Conservation (phyloP, 2,888 invertebrate genomes). For the Helicoverpa assulta region DNA sequence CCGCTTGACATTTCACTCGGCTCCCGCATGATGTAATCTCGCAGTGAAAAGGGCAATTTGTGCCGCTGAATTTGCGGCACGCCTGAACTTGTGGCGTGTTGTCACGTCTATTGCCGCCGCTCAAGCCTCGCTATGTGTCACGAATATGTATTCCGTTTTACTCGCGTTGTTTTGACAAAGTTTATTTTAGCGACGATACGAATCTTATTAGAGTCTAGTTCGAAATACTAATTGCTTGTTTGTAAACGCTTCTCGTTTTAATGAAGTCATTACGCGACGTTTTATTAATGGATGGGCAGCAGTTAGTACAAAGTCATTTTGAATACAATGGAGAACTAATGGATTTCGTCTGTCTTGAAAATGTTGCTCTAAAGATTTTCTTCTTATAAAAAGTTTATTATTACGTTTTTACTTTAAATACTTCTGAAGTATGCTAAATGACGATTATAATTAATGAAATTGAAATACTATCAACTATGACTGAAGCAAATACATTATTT, state of each 20-base stretch:
- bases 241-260: constrained; percentile 37
- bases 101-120: constrained; percentile 83
- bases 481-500: too few relatives aligned
- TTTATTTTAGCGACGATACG: constrained; percentile 58
- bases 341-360: constrained; percentile 26
- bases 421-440: not conserved
- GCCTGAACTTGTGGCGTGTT: constrained; percentile 86
- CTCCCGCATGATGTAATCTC: constrained; percentile 91
- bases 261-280: constrained; percentile 47
- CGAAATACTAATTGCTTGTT: constrained; percentile 50
- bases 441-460: not conserved
- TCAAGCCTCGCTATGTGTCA: constrained; percentile 62
- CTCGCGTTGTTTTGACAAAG: constrained; percentile 46
- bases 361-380: constrained; percentile 3
- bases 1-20: constrained; percentile 90
- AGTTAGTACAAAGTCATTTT: constrained; percentile 21
- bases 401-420: too few relatives aligned
- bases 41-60: constrained; percentile 91
- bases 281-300: constrained; percentile 24
- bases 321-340: constrained; percentile 28
- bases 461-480: not conserved
- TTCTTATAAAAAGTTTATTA: not conserved
- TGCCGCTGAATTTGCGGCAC: constrained; percentile 90
- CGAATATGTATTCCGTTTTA: constrained; percentile 66
- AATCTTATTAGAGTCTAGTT: constrained; percentile 65